Evolutionary conservation across 1,140 invertebrate species (phyloP), one percentile per base, ranked within the genome.

Genomic region (Aricia agestis): DNA sequence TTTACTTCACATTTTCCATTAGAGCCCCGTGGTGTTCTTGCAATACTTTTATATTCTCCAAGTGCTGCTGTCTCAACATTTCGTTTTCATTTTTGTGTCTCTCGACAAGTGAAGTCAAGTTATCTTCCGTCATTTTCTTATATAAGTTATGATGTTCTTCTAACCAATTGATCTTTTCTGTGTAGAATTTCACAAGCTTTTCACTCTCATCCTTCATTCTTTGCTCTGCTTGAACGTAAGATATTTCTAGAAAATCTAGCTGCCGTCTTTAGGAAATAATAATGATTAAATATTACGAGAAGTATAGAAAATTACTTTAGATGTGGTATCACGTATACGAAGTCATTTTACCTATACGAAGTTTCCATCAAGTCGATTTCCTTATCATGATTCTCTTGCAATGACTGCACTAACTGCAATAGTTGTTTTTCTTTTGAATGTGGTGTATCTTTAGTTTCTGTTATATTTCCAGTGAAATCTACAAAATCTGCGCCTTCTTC

Each of bases 321-420:
- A 36, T 36, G 36, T 36, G 36, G 9, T 36, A 36, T 36, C 9
- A 36, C 36, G 36, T 36, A 36, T n/a, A n/a, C n/a, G n/a, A n/a
- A 25, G 25, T 25, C 3, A 25, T 25, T 5, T 52, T 52, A 92
- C 91, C 89, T 89, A 71, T 92, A 92, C 32, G 91, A 92, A 31
- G 81, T 90, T 76, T 92, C 90, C 88, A 92, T 90, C 32, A 92
- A 76, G 78, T 92, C 90, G 45, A 92, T 87, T 78, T 92, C 92
- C 71, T 89, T 92, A 67, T 90, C 89, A 58, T 92, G 90, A 76
- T 92, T 92, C 66, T 91, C 88, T 75, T 92, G 89, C 6, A 92
- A 72, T 0, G 87, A 91, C 19, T 86, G 84, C 11, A 92, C 85
- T 6, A 92, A 78, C 72, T 92, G 88, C 17, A 92, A 68, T 42